These are phyloP conservation scores for Numenius arquata DNA, from an alignment of 2,113 vertebrate genomes.

Conservation along the genomic window DNA sequence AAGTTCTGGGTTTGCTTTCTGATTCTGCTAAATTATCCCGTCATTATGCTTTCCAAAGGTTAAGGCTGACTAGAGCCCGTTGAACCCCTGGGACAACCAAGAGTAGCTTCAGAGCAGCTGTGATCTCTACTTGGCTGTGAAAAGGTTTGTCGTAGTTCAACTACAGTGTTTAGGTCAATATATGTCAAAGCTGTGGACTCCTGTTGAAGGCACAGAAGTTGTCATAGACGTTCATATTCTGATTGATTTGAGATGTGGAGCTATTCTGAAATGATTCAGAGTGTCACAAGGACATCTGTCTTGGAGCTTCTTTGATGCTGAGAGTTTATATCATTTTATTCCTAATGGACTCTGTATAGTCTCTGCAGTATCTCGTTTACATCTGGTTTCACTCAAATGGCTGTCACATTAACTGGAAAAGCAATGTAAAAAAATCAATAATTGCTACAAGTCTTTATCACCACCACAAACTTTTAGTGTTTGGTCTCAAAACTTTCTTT, in stretches of 20 bases:
- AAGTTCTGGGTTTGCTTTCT: neutral
- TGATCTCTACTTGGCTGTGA: neutral
- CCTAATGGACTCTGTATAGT: neutral
- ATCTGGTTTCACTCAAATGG: neutral
- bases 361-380: neutral
- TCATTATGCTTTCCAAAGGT: neutral
- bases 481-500: constrained; percentile 28
- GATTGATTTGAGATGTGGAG: neutral
- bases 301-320: neutral
- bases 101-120: neutral
- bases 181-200: neutral
- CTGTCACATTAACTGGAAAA: constrained; percentile 22
- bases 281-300: neutral
- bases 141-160: neutral
- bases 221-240: neutral
- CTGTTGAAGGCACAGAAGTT: neutral
- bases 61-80: neutral
- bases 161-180: neutral
- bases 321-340: neutral
- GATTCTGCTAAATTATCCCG: neutral
- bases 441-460: neutral
- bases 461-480: neutral
- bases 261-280: neutral
- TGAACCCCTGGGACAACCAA: neutral
- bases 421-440: constrained; percentile 13